These are phyloP conservation scores for Notamacropus eugenii DNA, from an alignment of 2,797 vertebrate species.

Conservation along the genomic window DNA sequence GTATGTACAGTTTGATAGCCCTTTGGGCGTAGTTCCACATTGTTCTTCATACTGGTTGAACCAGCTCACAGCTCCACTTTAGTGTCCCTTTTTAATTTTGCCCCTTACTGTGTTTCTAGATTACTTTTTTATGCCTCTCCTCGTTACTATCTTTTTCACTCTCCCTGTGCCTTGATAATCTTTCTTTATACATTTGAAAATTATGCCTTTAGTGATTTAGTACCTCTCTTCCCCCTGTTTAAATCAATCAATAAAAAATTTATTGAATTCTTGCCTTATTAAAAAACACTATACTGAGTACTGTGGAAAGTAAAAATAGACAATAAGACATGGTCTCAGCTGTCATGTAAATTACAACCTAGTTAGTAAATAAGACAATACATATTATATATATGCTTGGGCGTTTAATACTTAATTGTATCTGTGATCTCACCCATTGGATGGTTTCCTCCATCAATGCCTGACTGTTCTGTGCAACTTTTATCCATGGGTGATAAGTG, in stretches of 20 bases:
- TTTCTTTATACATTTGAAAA: neutral
- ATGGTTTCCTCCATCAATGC: neutral
- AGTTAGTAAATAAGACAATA: neutral
- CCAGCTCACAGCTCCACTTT: too few species aligned
- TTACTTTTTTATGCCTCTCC: neutral
- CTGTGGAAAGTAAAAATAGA: neutral
- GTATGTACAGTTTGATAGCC: neutral
- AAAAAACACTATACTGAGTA: neutral
- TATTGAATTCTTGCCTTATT: neutral
- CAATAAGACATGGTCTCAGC: neutral
- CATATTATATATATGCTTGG: neutral
- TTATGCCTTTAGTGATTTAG: neutral
- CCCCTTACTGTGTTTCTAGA: neutral
- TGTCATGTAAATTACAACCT: neutral
- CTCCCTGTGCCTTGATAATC: neutral
- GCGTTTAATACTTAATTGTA: neutral
- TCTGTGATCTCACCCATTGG: neutral
- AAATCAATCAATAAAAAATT: neutral
- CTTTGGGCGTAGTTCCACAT: neutral
- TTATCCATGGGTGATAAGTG: neutral
- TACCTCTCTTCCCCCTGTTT: neutral
- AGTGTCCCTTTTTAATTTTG: neutral
- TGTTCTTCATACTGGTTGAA: too few species aligned
- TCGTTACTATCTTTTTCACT: neutral
- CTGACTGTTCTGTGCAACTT: neutral